Conservation (phyloP, 37 sponge, comb jelly and placozoan species). For the Crambe crambe region DNA sequence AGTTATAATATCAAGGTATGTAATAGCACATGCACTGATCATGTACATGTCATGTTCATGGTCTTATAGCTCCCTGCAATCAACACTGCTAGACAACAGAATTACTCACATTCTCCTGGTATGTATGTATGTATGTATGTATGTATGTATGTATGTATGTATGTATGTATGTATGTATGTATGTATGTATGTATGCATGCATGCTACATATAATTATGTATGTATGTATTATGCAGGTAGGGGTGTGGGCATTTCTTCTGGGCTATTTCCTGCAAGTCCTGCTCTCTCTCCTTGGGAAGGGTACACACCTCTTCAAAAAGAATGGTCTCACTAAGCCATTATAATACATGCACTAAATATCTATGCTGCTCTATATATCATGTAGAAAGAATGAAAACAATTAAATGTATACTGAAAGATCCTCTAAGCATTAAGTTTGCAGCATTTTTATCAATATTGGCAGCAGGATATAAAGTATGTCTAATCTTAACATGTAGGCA, state of each 20-base stretch:
- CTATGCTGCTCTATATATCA: not conserved
- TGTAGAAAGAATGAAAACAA: not conserved
- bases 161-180: not conserved
- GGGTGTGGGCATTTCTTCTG: conserved; percentile 47
- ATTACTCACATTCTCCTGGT: too few relatives aligned
- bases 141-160: too few relatives aligned
- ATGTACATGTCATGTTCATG: too few relatives aligned
- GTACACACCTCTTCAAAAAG: not conserved
- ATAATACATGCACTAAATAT: not conserved
- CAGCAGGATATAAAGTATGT: conserved; percentile 39
- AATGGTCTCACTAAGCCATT: too few relatives aligned
- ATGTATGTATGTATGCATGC: not conserved
- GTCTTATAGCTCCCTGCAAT: too few relatives aligned
- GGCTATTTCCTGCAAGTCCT: conserved; percentile 38
- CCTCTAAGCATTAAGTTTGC: conserved; percentile 21
- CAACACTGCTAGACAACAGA: too few relatives aligned
- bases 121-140: too few relatives aligned
- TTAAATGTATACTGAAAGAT: not conserved
- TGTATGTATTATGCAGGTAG: conserved; percentile 13
- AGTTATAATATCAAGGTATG: too few relatives aligned
- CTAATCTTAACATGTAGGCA: too few relatives aligned
- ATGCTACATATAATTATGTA: not conserved
- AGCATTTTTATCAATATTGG: conserved; percentile 13
- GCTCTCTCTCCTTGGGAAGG: not conserved
- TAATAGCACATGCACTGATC: too few relatives aligned